Percentiles rank a stretch among this genome's conserved stretches.
Evolutionary conservation across 2,797 vertebrate genomes (phyloP).

Genomic region (Denticeps clupeoides): DNA sequence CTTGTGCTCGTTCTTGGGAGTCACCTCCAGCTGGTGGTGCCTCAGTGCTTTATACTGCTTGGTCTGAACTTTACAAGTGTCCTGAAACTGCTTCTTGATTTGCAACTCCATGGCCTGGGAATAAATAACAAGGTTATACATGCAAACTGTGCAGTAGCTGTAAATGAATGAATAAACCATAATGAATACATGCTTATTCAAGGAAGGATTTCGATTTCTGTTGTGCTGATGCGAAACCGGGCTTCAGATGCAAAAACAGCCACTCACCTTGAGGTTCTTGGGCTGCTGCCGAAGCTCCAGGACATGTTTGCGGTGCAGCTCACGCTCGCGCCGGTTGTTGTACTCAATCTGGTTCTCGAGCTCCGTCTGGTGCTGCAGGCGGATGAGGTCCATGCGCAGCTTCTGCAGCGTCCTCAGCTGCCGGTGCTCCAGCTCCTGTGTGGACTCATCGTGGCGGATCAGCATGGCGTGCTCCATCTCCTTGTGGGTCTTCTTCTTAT

Average conservation of each 20-base stretch:
- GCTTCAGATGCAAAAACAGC: no score
- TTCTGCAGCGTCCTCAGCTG: constrained; percentile 94
- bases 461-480: constrained; percentile 98
- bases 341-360: constrained; percentile 99
- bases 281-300: constrained; percentile 98
- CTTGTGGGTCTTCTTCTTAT: constrained; percentile 96
- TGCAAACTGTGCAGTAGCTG: no score
- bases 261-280: constrained; percentile 85
- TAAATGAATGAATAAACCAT: no score
- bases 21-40: constrained; percentile 98
- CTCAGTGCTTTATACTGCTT: constrained; percentile 99
- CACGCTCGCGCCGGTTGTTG: constrained; percentile 94
- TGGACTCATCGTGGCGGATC: constrained; percentile 95
- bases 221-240: no score
- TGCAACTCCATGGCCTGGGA: constrained; percentile 94
- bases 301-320: constrained; percentile 96
- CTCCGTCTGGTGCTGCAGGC: constrained; percentile 97
- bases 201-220: no score
- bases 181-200: no score
- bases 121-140: not conserved
- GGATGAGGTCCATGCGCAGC: constrained; percentile 97
- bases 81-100: constrained; percentile 99
- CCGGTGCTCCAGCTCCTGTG: constrained; percentile 88
- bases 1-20: constrained; percentile 98
- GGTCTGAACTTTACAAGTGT: constrained; percentile 99